Evolutionary conservation across 1,140 invertebrate genomes (phyloP).

Genomic region (Drosophila nannoptera): DNA sequence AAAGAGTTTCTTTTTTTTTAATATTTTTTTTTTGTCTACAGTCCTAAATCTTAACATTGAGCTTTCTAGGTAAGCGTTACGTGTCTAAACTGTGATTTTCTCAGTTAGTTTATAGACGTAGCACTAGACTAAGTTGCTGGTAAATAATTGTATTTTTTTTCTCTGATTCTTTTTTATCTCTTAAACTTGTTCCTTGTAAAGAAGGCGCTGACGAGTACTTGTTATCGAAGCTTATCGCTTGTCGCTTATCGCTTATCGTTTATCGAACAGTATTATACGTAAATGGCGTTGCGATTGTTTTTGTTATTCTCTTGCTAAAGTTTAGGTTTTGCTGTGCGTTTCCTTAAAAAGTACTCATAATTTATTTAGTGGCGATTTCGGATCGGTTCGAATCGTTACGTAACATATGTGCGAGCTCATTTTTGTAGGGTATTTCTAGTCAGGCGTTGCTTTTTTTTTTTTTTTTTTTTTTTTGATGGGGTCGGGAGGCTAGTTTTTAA

Average conservation of each 20-base stretch:
- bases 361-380: conserved; percentile 24
- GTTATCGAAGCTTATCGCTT: neutral
- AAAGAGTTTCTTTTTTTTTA: neutral
- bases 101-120: conserved; percentile 34
- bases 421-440: conserved; percentile 12
- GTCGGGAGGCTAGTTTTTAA: conserved; percentile 27
- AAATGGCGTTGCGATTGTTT: conserved; percentile 47
- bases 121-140: conserved; percentile 50
- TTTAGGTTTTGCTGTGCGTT: conserved; percentile 55
- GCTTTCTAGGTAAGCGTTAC: conserved; percentile 21
- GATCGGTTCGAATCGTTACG: conserved; percentile 18
- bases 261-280: conserved; percentile 26
- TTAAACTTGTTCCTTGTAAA: conserved; percentile 42
- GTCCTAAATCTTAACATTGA: conserved; percentile 33
- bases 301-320: conserved; percentile 26
- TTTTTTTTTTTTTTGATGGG: neutral
- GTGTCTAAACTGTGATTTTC: conserved; percentile 25
- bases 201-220: conserved; percentile 39
- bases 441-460: conserved; percentile 19
- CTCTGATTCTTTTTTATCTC: conserved; percentile 7
- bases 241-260: conserved; percentile 11
- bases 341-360: conserved; percentile 28
- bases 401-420: conserved; percentile 16
- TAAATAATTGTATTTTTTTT: conserved; percentile 58
- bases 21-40: neutral